A percentile compares a stretch with the other conserved stretches of the same genome.
Conservation (phyloP, 2,797 vertebrate genomes). For the Chaetophractus vellerosus region DNA sequence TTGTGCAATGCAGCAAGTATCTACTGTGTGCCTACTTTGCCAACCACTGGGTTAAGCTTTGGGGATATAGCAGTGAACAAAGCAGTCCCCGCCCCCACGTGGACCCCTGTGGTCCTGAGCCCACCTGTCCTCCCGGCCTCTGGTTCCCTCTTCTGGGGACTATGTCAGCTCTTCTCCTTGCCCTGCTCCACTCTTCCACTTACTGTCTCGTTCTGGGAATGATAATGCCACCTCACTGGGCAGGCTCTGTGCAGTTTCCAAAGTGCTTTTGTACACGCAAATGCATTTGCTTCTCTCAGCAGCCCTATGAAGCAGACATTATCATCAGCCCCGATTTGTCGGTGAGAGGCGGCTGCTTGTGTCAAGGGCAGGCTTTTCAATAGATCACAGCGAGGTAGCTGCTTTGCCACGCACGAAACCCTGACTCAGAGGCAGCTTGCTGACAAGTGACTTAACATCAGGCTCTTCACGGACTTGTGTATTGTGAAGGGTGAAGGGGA, state of each 20-base stretch:
- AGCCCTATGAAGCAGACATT: conserved; percentile 40
- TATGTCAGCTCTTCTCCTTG: not conserved
- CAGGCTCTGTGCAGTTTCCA: not conserved
- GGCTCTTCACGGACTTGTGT: not conserved
- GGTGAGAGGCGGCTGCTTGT: conserved; percentile 63
- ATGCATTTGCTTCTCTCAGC: not conserved
- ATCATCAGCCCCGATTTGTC: conserved; percentile 11
- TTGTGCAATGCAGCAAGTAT: not conserved
- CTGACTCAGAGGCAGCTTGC: conserved; percentile 74
- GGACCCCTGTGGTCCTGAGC: not conserved
- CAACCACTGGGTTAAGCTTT: not conserved
- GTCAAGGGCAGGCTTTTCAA: conserved; percentile 74
- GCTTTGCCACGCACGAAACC: conserved; percentile 48
- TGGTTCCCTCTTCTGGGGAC: conserved; percentile 38
- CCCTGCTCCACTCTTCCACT: not conserved
- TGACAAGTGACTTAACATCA: not conserved
- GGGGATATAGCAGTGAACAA: not conserved
- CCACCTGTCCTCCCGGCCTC: not conserved
- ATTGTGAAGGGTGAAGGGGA: not conserved
- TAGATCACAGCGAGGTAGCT: conserved; percentile 57
- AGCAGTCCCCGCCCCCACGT: no score
- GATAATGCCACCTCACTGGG: not conserved
- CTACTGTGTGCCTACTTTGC: not conserved
- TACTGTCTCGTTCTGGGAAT: not conserved
- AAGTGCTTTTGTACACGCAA: not conserved